Conservation (phyloP, 2,888 invertebrate species). For the Gandaritis pyraliata region DNA sequence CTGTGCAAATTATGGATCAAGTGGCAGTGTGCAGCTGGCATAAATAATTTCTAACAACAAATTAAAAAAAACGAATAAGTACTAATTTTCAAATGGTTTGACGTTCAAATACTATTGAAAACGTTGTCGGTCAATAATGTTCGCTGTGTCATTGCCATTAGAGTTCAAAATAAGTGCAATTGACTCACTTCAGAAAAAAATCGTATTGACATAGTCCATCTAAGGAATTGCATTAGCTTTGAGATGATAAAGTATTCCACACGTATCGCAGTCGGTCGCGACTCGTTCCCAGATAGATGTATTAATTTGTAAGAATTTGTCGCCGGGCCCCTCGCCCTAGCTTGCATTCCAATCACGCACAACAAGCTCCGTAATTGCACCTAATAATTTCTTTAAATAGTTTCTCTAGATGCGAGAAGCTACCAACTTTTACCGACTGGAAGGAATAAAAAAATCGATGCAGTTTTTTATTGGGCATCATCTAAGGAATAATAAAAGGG, state of each 20-base stretch:
- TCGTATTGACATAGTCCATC: constrained; percentile 28
- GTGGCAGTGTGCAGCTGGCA: no score
- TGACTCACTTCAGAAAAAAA: background rate
- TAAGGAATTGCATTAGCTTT: constrained; percentile 60
- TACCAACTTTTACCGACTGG: constrained; percentile 39
- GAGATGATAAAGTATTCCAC: constrained; percentile 75
- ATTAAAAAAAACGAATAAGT: no score
- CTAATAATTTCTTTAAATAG: constrained; percentile 84
- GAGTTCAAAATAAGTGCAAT: background rate
- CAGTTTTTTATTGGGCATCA: constrained; percentile 51
- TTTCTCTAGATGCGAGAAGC: constrained; percentile 49
- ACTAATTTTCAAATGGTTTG: no score
- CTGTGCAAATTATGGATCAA: no score
- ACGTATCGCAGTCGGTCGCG: constrained; percentile 73
- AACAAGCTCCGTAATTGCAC: constrained; percentile 82
- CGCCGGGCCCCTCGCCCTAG: constrained; percentile 72
- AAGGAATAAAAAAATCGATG: constrained; percentile 36
- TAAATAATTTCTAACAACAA: no score
- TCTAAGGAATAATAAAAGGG: constrained; percentile 57
- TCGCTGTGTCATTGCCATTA: no score
- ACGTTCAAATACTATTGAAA: no score
- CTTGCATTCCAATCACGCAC: constrained; percentile 82
- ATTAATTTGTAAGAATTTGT: constrained; percentile 85
- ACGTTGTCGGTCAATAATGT: no score
- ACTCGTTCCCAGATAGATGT: constrained; percentile 75